These are phyloP conservation scores for Listrodromus nycthemerus DNA, from an alignment of 2,888 invertebrate genomes.

Conservation along the genomic window DNA sequence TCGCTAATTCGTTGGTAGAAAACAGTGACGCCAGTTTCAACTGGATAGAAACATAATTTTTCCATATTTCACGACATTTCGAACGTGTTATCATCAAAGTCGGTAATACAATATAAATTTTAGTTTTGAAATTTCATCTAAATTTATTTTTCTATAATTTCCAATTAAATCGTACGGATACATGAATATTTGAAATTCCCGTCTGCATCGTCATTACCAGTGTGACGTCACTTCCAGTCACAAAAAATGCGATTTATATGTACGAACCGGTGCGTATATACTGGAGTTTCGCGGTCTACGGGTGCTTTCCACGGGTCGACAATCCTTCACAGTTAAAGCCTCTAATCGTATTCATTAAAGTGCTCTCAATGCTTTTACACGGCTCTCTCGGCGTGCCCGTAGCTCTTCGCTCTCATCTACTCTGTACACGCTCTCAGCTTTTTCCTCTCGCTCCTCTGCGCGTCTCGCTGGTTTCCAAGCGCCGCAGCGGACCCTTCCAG, in stretches of 20 bases:
- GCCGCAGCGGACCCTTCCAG: conserved; percentile 30
- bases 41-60: no score
- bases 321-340: conserved; percentile 82
- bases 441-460: conserved; percentile 36
- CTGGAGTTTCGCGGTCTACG: conserved; percentile 62
- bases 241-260: background rate
- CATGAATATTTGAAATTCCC: no score
- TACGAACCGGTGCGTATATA: conserved; percentile 17
- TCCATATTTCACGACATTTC: no score
- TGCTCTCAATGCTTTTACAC: conserved; percentile 83
- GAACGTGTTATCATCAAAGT: no score
- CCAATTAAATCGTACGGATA: no score
- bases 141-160: no score
- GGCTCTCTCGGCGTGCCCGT: conserved; percentile 70
- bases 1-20: background rate
- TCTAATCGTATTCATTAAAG: conserved; percentile 84
- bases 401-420: conserved; percentile 41
- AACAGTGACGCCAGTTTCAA: no score
- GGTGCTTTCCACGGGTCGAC: conserved; percentile 78
- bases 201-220: background rate
- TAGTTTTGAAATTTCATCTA: no score
- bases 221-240: background rate
- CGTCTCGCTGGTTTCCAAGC: conserved; percentile 37
- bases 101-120: no score
- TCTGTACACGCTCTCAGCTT: conserved; percentile 11